These are phyloP conservation scores for Aspidiotus destructor DNA, from an alignment of 2,888 invertebrate species.

Conservation along the genomic window DNA sequence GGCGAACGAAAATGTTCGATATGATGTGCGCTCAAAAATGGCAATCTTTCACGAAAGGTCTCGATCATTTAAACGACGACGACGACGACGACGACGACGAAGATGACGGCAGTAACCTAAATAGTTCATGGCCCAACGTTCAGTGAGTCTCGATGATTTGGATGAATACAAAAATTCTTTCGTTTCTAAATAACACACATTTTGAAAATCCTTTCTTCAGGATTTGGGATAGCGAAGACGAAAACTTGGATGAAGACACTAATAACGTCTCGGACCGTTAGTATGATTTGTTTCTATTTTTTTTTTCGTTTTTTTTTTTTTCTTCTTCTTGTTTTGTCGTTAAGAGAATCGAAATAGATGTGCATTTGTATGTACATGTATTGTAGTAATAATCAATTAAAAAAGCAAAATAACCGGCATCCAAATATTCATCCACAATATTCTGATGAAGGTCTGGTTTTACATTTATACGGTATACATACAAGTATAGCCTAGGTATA, in stretches of 20 bases:
- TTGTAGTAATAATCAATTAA: too few species aligned
- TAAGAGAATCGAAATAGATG: too few species aligned
- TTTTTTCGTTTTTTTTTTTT: not conserved
- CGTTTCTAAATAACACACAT: not conserved
- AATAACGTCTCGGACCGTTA: constrained; percentile 18
- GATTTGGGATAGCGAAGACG: constrained; percentile 23
- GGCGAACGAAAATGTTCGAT: constrained; percentile 52
- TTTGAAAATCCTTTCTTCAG: not conserved
- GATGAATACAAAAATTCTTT: not conserved
- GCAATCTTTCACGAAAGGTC: constrained; percentile 21
- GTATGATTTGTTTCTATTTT: not conserved
- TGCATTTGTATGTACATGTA: too few species aligned
- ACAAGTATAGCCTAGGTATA: too few species aligned
- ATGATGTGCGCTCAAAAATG: constrained; percentile 45
- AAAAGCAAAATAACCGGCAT: too few species aligned
- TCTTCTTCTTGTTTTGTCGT: not conserved
- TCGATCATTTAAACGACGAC: constrained; percentile 11
- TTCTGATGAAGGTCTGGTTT: too few species aligned
- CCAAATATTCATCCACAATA: too few species aligned
- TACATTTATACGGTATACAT: too few species aligned
- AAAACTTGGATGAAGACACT: constrained; percentile 19
- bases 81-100: constrained; percentile 12
- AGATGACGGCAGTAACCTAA: not conserved
- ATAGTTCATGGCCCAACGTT: not conserved
- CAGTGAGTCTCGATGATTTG: constrained; percentile 1